A percentile compares a stretch with the other conserved stretches of the same genome.
phyloP scores from a whole-genome alignment of 2,113 vertebrate genomes.

The Brienomyrus longianalis region DNA sequence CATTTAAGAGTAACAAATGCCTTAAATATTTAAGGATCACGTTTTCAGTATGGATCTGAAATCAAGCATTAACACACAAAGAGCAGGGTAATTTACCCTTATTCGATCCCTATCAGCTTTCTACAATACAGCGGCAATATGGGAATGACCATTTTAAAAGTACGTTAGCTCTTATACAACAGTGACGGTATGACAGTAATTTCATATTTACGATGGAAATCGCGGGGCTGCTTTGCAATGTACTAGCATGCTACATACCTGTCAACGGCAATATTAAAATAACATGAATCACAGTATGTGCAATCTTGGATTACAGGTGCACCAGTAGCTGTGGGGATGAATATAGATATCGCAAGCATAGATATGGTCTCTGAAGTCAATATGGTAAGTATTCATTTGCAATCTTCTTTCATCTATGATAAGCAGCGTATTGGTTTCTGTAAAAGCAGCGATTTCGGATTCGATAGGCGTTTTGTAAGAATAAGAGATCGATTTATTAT shows the following conservation, averaged over 20 bases:
- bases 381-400: conserved; percentile 78
- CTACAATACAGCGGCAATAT: background rate
- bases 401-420: conserved; percentile 19
- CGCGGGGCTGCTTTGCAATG: background rate
- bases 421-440: background rate
- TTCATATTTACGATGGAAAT: background rate
- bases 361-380: conserved; percentile 99
- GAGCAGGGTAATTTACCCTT: background rate
- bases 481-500: background rate
- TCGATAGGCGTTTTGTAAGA: background rate
- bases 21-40: background rate
- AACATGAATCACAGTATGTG: background rate
- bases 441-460: background rate
- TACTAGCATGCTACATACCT: background rate
- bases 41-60: background rate
- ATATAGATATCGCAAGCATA: conserved; percentile 96
- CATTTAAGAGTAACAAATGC: background rate
- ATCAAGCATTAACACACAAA: background rate
- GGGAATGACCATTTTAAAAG: background rate
- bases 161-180: background rate
- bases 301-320: conserved; percentile 72
- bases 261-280: background rate
- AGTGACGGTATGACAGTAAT: background rate
- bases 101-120: background rate
- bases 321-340: conserved; percentile 93